A percentile compares a stretch with the other conserved stretches of the same genome.
phyloP scores from a whole-genome alignment of 2,888 invertebrate genomes.

The Nineta flava region DNA sequence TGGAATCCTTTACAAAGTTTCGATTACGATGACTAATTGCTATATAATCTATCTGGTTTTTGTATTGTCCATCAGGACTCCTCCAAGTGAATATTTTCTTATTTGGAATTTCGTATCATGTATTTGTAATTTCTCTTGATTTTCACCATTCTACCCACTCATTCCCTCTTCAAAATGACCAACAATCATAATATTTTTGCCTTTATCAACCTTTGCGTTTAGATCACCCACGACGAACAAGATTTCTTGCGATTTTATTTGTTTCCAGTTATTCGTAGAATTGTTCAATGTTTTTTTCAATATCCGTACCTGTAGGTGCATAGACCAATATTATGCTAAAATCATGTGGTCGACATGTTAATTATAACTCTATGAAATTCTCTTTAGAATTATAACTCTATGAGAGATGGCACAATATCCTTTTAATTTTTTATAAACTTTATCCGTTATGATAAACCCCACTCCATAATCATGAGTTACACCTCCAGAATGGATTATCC shows the following conservation, averaged over 20 bases:
- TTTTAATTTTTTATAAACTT: background rate
- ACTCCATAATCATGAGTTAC: background rate
- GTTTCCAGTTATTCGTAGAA: background rate
- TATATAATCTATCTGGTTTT: conserved; percentile 5
- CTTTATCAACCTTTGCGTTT: conserved; percentile 3
- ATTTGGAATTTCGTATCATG: background rate
- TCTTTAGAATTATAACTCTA: background rate
- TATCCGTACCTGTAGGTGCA: background rate
- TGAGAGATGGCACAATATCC: background rate
- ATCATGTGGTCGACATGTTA: background rate
- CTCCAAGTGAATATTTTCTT: conserved; percentile 1
- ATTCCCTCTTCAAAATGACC: background rate
- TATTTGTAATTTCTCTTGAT: background rate
- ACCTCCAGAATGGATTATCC: background rate
- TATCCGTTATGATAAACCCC: background rate
- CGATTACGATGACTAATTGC: conserved; percentile 1
- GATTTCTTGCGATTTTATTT: background rate
- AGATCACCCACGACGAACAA: conserved; percentile 1
- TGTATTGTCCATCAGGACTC: background rate
- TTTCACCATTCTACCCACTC: conserved; percentile 1
- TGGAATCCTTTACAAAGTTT: background rate
- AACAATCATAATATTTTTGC: background rate
- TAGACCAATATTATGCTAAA: background rate
- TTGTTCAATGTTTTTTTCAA: background rate
- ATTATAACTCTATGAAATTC: too few species aligned